Base-by-base conservation (phyloP, 2,113 vertebrate genomes). In the Artemisiospiza belli region DNA sequence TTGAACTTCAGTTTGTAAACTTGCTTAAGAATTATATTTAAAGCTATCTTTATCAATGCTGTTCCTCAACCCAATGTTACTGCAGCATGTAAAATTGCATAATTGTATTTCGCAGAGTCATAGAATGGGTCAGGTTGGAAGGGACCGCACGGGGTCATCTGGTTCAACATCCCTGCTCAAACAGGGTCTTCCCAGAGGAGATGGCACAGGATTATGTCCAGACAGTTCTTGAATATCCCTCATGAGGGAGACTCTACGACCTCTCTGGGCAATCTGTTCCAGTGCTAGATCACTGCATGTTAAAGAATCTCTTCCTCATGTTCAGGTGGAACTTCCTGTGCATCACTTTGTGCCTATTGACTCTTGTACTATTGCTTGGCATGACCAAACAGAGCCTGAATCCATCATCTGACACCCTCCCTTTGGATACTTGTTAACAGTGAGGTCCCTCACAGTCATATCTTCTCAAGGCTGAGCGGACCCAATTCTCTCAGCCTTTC, bases 341-440 rank as follows among this genome's bases (percentile, higher is more conserved):
- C 15, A 5, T 47, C 21, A 35, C 9, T 76, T 76, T 76, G 2
- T 69, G 15, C 25, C 12, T 0, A 0, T 23, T 83, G 55, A 1
- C 30, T 49, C 10, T 55, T 62, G 21, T 61, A 0, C 16, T 35
- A 1, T 61, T 62, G 10, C 15, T 68, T 3, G 8, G 39, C 24
- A 18, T 0, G 1, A 39, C 20, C 6, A 3, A 39, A 19, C 25
- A 61, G 33, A 19, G 41, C 23, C 47, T 68, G 41, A 7, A 30
- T 62, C 55, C 39, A 35, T 47, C 55, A 2, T 2, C 21, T 27
- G 25, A 11, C 25, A 27, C 25, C 3, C 30, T 57, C 30, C 10
- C 12, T 49, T 47, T 9, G 11, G 28, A 47, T 27, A 31, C 21
- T 27, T 35, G 4, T 25, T 15, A 61, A 43, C 12, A 35, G 7